Percentiles rank a stretch among this genome's conserved stretches.
Conservation (phyloP, 2,797 vertebrate species). For the Ambastaia sidthimunki region DNA sequence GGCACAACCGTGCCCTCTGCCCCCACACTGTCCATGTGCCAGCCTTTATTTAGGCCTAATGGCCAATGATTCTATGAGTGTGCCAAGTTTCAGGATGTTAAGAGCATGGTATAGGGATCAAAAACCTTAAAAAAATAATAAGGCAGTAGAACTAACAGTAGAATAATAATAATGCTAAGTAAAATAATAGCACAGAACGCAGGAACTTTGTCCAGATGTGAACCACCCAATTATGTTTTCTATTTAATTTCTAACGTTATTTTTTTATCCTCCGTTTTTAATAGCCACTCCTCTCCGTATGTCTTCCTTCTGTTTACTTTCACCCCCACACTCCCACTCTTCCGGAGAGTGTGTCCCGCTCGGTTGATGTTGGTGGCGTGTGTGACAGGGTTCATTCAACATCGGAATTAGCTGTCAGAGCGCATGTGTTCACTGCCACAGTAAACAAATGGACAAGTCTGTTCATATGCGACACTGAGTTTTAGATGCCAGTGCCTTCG, state of each 20-base stretch:
- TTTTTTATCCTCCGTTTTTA: neutral
- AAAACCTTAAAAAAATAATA: too few relatives aligned
- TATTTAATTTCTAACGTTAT: neutral
- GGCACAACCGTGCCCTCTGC: too few relatives aligned
- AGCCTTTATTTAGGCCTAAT: too few relatives aligned
- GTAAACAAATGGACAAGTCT: constrained; percentile 49
- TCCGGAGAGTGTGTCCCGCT: constrained; percentile 32
- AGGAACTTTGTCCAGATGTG: too few relatives aligned
- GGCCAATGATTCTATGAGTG: too few relatives aligned
- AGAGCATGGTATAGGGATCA: too few relatives aligned
- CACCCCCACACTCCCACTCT: constrained; percentile 6
- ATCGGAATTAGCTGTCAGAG: constrained; percentile 61
- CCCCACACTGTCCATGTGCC: too few relatives aligned
- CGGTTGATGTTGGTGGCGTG: constrained; percentile 37
- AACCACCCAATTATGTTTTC: too few relatives aligned
- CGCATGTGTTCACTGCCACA: constrained; percentile 47
- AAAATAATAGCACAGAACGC: too few relatives aligned
- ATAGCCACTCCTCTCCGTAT: neutral
- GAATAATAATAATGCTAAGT: too few relatives aligned
- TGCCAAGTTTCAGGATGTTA: too few relatives aligned
- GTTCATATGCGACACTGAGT: constrained; percentile 39
- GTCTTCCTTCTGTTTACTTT: constrained; percentile 18
- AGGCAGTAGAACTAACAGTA: too few relatives aligned
- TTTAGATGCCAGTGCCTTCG: constrained; percentile 27
- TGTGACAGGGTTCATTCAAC: constrained; percentile 51